Percentiles rank a stretch among this genome's conserved stretches.
Evolutionary conservation across 2,797 vertebrate genomes (phyloP).

Genomic region (Nyctalus aviator): DNA sequence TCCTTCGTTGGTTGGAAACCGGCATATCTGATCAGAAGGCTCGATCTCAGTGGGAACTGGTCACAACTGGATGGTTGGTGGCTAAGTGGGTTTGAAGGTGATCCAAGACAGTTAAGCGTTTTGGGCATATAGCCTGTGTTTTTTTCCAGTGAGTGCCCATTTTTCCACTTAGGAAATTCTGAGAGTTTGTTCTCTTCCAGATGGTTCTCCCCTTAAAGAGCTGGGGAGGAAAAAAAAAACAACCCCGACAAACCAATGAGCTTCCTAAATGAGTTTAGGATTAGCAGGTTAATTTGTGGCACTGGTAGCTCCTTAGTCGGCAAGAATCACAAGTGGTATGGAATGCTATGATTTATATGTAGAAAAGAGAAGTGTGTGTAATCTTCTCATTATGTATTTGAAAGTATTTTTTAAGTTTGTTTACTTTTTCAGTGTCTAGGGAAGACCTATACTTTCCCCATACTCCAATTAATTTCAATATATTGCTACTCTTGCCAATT

Average conservation of each 20-base stretch:
- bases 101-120: not conserved
- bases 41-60: not conserved
- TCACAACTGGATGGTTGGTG: conserved; percentile 16
- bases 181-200: conserved; percentile 27
- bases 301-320: not conserved
- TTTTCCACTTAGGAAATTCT: conserved; percentile 75
- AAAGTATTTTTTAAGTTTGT: conserved; percentile 26
- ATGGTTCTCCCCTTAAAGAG: conserved; percentile 23
- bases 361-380: not conserved
- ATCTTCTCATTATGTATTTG: conserved; percentile 18
- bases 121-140: conserved; percentile 8
- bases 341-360: not conserved
- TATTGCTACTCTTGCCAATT: not conserved
- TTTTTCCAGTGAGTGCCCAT: conserved; percentile 55
- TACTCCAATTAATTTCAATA: not conserved
- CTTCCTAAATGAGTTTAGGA: not conserved
- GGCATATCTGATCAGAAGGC: conserved; percentile 47
- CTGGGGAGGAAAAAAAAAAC: not conserved
- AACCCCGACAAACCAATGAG: not conserved
- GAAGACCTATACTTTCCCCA: not conserved
- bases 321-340: not conserved
- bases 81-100: conserved; percentile 59
- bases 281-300: conserved; percentile 12
- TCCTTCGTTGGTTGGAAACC: conserved; percentile 52
- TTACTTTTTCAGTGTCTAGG: conserved; percentile 35